These are phyloP conservation scores for Cynaeus angustus DNA, from an alignment of 2,888 invertebrate genomes.

Conservation along the genomic window DNA sequence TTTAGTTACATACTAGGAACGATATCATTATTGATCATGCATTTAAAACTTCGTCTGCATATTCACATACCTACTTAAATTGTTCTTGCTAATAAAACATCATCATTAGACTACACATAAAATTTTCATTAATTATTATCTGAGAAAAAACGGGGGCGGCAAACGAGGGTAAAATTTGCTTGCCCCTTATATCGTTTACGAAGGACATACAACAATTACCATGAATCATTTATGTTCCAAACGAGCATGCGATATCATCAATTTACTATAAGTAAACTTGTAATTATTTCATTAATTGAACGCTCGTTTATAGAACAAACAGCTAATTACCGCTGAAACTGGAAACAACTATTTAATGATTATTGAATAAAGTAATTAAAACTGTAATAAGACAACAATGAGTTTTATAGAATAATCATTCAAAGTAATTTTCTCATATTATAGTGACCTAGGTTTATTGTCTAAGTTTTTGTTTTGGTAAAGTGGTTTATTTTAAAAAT, in stretches of 20 bases:
- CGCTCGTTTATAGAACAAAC: slow-evolving; percentile 63
- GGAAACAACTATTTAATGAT: slow-evolving; percentile 48
- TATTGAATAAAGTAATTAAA: slow-evolving; percentile 55
- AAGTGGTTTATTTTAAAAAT: no score
- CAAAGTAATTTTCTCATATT: slow-evolving; percentile 26
- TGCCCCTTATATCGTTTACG: slow-evolving; percentile 20
- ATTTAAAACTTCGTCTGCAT: background rate
- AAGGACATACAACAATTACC: slow-evolving; percentile 52
- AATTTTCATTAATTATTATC: slow-evolving; percentile 32
- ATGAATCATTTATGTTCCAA: slow-evolving; percentile 58
- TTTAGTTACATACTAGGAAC: no score
- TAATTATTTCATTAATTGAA: slow-evolving; percentile 64
- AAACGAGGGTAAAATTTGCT: slow-evolving; percentile 27
- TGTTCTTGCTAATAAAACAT: background rate
- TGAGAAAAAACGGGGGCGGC: slow-evolving; percentile 23
- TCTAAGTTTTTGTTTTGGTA: background rate
- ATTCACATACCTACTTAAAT: background rate
- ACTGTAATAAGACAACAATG: slow-evolving; percentile 44
- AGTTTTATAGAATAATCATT: slow-evolving; percentile 24
- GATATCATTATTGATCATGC: no score
- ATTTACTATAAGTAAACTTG: slow-evolving; percentile 60
- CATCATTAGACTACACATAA: slow-evolving; percentile 22
- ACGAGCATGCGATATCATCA: slow-evolving; percentile 58
- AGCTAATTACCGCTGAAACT: slow-evolving; percentile 59
- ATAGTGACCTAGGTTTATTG: slow-evolving; percentile 24